These are phyloP conservation scores for Steinernema scapterisci DNA, from an alignment of 2,888 invertebrate species.

Conservation along the genomic window DNA sequence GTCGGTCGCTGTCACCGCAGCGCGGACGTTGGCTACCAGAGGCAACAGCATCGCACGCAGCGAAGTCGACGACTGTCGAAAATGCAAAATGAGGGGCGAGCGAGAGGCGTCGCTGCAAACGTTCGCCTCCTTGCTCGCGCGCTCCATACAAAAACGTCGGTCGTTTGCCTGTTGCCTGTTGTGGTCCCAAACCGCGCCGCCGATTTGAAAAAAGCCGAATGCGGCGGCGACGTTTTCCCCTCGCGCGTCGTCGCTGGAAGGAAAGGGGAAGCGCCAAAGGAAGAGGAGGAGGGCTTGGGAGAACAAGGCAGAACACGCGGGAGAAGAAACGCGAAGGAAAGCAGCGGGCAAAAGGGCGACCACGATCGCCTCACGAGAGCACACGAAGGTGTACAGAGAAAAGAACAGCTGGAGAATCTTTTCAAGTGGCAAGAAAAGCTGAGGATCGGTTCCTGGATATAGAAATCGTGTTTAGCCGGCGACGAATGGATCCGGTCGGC, in stretches of 20 bases:
- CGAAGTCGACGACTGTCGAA: too few species aligned
- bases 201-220: slow-evolving; percentile 28
- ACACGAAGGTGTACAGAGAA: too few species aligned
- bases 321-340: slow-evolving; percentile 1
- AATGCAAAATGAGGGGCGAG: too few species aligned
- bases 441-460: too few species aligned
- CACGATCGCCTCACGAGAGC: too few species aligned
- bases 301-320: slow-evolving; percentile 8
- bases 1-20: not conserved
- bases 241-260: too few species aligned
- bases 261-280: not conserved
- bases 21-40: not conserved
- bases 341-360: not conserved
- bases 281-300: not conserved
- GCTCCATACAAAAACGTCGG: slow-evolving; percentile 9
- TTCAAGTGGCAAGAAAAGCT: too few species aligned
- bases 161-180: not conserved
- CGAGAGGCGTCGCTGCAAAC: not conserved
- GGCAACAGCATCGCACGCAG: too few species aligned
- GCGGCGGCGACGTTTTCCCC: not conserved
- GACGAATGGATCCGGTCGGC: too few species aligned
- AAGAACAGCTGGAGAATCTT: too few species aligned
- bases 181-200: not conserved
- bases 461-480: too few species aligned
- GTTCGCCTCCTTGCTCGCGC: not conserved